Conservation (phyloP, 2,797 vertebrate genomes). For the Lateolabrax maculatus region DNA sequence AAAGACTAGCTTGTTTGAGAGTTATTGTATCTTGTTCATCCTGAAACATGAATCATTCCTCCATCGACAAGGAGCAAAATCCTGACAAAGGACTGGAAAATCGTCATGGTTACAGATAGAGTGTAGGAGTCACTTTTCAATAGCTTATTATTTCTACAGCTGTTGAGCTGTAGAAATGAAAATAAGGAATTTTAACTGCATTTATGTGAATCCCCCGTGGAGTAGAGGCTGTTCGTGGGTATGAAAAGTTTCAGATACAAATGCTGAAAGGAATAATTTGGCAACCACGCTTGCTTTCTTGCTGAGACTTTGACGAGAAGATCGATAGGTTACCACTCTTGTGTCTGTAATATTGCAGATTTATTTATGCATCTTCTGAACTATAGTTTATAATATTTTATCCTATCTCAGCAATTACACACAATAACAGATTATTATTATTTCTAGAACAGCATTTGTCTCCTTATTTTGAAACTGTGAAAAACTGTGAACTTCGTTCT, state of each 20-base stretch:
- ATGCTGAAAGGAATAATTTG: neutral
- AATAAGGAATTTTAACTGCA: conserved; percentile 11
- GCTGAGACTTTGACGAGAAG: neutral
- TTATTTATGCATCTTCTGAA: neutral
- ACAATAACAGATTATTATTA: conserved; percentile 12
- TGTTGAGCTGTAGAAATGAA: conserved; percentile 31
- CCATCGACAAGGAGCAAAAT: conserved; percentile 21
- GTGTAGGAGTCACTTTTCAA: conserved; percentile 40
- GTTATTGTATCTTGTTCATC: conserved; percentile 7
- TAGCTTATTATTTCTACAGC: conserved; percentile 52
- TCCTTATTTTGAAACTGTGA: neutral
- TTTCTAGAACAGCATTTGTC: neutral
- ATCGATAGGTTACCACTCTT: neutral
- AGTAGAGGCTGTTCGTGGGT: conserved; percentile 6
- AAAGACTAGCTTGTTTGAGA: conserved; percentile 39
- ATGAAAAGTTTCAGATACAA: conserved; percentile 24
- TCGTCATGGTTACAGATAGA: conserved; percentile 22
- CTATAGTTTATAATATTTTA: neutral
- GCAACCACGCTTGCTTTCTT: neutral
- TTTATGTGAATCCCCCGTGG: conserved; percentile 18
- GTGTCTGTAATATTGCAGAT: neutral
- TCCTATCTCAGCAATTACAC: neutral
- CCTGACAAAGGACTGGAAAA: conserved; percentile 24
- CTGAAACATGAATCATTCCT: conserved; percentile 49
- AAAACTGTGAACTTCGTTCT: neutral